These are phyloP conservation scores for Caenorhabditis sp. DNA, from an alignment of 2,888 invertebrate genomes.

Conservation along the genomic window DNA sequence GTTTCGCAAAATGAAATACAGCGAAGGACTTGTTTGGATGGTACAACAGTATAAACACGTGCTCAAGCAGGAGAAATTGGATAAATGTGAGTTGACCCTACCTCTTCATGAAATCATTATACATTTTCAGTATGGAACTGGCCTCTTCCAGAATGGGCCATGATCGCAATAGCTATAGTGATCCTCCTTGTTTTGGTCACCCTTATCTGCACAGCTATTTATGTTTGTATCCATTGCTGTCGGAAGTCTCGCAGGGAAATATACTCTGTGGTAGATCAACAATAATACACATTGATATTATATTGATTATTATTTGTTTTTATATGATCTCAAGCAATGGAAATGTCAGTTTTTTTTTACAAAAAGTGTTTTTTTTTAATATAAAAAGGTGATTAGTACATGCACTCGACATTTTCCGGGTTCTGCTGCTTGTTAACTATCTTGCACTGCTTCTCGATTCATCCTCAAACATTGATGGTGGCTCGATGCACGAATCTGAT, in stretches of 20 bases:
- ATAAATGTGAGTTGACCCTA: conserved; percentile 9
- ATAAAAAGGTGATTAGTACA: too few species aligned
- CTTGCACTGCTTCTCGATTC: conserved; percentile 20
- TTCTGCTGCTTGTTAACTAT: conserved; percentile 7
- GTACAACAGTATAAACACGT: conserved; percentile 25
- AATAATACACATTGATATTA: neutral
- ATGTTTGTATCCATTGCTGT: conserved; percentile 16
- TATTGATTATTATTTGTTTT: conserved; percentile 3
- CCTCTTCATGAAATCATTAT: too few species aligned
- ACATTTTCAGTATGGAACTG: conserved; percentile 39
- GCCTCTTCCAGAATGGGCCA: conserved; percentile 27
- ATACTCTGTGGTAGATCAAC: conserved; percentile 31
- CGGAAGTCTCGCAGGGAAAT: conserved; percentile 20
- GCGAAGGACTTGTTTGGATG: conserved; percentile 37
- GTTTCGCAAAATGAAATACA: conserved; percentile 30
- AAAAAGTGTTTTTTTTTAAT: too few species aligned
- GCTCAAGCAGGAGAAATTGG: conserved; percentile 10
- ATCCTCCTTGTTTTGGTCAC: conserved; percentile 7
- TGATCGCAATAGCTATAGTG: conserved; percentile 17
- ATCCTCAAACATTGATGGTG: neutral
- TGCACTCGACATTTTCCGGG: too few species aligned
- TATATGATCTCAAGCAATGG: neutral
- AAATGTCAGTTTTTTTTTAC: too few species aligned
- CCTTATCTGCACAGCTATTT: neutral
- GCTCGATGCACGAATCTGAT: conserved; percentile 24